A percentile compares a stretch with the other conserved stretches of the same genome.
Conservation (phyloP, 2,797 vertebrate species). For the Odontamblyopus lacepedii region DNA sequence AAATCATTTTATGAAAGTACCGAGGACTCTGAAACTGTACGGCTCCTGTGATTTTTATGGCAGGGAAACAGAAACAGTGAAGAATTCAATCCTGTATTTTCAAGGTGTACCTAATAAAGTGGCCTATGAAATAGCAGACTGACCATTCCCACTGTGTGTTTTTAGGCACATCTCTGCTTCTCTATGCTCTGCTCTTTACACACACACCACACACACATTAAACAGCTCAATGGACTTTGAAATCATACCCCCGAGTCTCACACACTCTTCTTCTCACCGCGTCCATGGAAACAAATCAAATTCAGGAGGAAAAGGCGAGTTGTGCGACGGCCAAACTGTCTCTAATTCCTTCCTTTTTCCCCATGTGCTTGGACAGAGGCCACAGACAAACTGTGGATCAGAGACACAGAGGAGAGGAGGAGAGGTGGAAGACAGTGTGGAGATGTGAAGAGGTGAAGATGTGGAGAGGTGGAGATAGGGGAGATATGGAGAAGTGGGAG, state of each 20-base stretch:
- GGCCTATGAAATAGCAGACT: slow-evolving; percentile 1
- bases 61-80: too few relatives aligned
- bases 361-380: slow-evolving; percentile 49
- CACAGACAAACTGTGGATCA: slow-evolving; percentile 58
- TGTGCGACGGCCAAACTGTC: slow-evolving; percentile 55
- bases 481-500: too few relatives aligned
- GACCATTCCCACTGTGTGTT: slow-evolving; percentile 7
- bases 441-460: too few relatives aligned
- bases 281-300: slow-evolving; percentile 62
- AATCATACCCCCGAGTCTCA: slow-evolving; percentile 50
- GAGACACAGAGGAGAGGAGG: slow-evolving; percentile 41
- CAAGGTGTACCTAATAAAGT: too few relatives aligned
- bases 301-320: slow-evolving; percentile 49
- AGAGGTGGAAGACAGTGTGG: too few relatives aligned
- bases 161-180: slow-evolving; percentile 43
- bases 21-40: too few relatives aligned
- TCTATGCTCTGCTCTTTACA: slow-evolving; percentile 32
- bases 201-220: slow-evolving; percentile 48
- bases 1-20: too few relatives aligned
- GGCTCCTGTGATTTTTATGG: too few relatives aligned
- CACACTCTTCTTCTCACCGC: slow-evolving; percentile 8
- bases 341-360: slow-evolving; percentile 64
- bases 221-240: slow-evolving; percentile 55
- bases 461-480: slow-evolving; percentile 15
- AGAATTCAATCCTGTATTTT: too few relatives aligned